Evolutionary conservation across 2,113 vertebrate genomes (phyloP).

Genomic region (Acanthochromis polyacanthus): DNA sequence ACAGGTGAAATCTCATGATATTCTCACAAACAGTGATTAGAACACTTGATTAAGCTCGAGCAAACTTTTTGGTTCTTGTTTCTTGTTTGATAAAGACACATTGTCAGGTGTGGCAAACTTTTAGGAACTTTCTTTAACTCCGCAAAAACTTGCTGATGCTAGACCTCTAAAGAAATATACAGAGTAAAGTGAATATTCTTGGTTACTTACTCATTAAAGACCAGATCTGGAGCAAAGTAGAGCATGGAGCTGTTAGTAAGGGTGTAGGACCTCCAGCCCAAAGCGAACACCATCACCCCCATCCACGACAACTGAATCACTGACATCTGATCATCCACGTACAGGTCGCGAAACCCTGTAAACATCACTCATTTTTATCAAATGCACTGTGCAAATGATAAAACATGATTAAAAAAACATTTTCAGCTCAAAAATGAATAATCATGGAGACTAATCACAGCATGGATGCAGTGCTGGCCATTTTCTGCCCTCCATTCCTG

Average conservation of each 20-base stretch:
- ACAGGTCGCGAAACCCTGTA: conserved; percentile 94
- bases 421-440: not conserved
- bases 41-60: not conserved
- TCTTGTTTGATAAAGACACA: conserved; percentile 13
- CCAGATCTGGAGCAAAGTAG: conserved; percentile 95
- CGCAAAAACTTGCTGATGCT: not conserved
- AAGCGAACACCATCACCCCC: conserved; percentile 96
- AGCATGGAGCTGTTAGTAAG: conserved; percentile 94
- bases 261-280: conserved; percentile 97
- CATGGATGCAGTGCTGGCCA: not conserved
- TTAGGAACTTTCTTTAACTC: not conserved
- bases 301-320: conserved; percentile 98
- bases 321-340: conserved; percentile 97
- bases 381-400: not conserved
- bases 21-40: conserved; percentile 15
- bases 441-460: not conserved
- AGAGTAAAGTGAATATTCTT: not conserved
- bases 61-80: conserved; percentile 4
- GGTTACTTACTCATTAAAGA: conserved; percentile 96
- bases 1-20: conserved; percentile 42
- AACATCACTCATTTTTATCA: not conserved
- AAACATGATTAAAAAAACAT: not conserved
- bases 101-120: not conserved
- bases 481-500: conserved; percentile 2
- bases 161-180: not conserved